Percentiles rank a stretch among this genome's conserved stretches.
phyloP scores from a whole-genome alignment of 2,888 invertebrate species.

The Notodonta ziczac region DNA sequence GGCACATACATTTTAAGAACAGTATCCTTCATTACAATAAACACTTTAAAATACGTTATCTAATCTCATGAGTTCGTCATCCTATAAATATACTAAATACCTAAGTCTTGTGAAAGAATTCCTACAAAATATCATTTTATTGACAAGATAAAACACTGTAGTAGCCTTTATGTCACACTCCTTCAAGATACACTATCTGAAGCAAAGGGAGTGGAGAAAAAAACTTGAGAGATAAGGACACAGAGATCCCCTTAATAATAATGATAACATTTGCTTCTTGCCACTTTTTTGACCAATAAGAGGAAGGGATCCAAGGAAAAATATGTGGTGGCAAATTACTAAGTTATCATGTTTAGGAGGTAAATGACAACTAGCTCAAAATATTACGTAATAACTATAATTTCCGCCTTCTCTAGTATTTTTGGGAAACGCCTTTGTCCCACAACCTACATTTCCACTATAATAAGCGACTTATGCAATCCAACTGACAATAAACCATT shows the following conservation, averaged over 20 bases:
- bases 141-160: slow-evolving; percentile 11
- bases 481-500: slow-evolving; percentile 31
- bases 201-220: slow-evolving; percentile 11
- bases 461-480: slow-evolving; percentile 33
- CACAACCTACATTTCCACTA: slow-evolving; percentile 36
- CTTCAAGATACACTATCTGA: slow-evolving; percentile 12
- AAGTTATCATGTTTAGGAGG: too few relatives aligned
- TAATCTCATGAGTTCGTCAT: slow-evolving; percentile 17
- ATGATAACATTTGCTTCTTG: too few relatives aligned
- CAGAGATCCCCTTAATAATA: background rate
- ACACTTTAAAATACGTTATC: slow-evolving; percentile 7
- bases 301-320: too few relatives aligned
- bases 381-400: background rate
- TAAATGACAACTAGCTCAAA: background rate
- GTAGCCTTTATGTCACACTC: slow-evolving; percentile 8
- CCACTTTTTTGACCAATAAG: too few relatives aligned
- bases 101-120: slow-evolving; percentile 11
- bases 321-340: too few relatives aligned
- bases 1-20: background rate
- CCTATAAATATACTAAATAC: slow-evolving; percentile 2
- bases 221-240: slow-evolving; percentile 6
- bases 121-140: slow-evolving; percentile 8
- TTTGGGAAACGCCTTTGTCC: slow-evolving; percentile 22
- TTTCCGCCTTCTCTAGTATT: slow-evolving; percentile 5
- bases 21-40: background rate